Percentiles rank a stretch among this genome's conserved stretches.
These are phyloP conservation scores for Rallus limicola DNA, from an alignment of 2,113 vertebrate genomes.

Conservation along the genomic window DNA sequence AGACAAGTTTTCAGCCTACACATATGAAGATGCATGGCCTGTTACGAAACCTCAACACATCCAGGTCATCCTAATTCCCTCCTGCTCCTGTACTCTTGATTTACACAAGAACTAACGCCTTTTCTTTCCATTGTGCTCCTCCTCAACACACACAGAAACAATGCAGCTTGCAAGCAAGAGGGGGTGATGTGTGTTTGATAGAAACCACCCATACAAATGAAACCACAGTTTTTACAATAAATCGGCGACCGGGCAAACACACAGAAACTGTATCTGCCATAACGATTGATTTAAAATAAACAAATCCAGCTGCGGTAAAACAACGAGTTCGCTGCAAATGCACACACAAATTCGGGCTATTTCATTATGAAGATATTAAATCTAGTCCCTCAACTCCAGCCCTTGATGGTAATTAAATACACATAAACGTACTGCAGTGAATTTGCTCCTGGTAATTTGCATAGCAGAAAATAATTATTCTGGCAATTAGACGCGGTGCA, in stretches of 20 bases:
- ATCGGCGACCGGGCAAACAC: background rate
- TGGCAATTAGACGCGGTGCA: conserved; percentile 57
- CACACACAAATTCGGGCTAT: conserved; percentile 53
- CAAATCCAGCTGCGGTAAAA: conserved; percentile 58
- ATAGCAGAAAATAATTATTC: conserved; percentile 67
- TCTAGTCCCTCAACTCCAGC: conserved; percentile 10
- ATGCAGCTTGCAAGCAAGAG: background rate
- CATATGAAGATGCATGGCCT: background rate
- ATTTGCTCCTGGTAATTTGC: conserved; percentile 63
- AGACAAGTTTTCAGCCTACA: background rate
- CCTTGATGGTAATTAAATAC: conserved; percentile 70
- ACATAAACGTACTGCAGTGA: background rate
- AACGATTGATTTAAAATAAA: conserved; percentile 67
- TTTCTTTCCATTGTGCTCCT: background rate
- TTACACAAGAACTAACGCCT: background rate
- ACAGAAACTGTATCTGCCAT: conserved; percentile 37
- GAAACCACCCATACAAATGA: conserved; percentile 25
- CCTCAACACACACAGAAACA: background rate
- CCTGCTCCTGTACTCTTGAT: background rate
- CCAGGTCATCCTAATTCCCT: background rate
- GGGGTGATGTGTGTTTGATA: background rate
- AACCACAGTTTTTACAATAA: conserved; percentile 24
- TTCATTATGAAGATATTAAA: conserved; percentile 55
- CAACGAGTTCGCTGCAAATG: conserved; percentile 43
- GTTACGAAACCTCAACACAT: background rate